phyloP scores from a whole-genome alignment of 2,113 vertebrate genomes.

The Neogobius melanostomus region DNA sequence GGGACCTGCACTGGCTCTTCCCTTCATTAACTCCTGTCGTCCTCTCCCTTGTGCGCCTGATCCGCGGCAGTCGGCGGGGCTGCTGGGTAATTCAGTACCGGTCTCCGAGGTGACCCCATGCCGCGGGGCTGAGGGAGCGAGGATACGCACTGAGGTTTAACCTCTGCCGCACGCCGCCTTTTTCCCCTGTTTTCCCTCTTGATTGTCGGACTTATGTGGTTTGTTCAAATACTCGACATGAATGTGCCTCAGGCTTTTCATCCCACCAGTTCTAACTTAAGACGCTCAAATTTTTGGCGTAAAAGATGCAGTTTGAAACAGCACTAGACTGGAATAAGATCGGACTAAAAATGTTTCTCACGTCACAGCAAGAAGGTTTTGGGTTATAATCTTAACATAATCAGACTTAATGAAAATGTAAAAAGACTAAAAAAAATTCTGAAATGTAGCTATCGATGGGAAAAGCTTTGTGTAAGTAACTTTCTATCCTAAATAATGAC shows the following conservation, averaged over 20 bases:
- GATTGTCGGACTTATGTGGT: slow-evolving; percentile 16
- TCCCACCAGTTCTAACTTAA: neutral
- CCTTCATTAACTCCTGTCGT: slow-evolving; percentile 81
- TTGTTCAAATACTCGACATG: slow-evolving; percentile 26
- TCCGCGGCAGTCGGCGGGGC: slow-evolving; percentile 69
- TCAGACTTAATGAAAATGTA: no score
- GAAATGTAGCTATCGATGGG: no score
- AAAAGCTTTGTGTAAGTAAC: no score
- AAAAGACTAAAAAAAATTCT: no score
- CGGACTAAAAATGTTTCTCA: no score
- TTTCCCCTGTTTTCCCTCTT: slow-evolving; percentile 42
- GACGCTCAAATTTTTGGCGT: no score
- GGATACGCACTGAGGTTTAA: slow-evolving; percentile 67
- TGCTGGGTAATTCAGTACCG: slow-evolving; percentile 80
- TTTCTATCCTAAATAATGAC: no score
- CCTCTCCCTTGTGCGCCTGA: slow-evolving; percentile 78
- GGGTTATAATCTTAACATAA: no score
- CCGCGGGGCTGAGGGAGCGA: slow-evolving; percentile 73
- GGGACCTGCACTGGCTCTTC: slow-evolving; percentile 77
- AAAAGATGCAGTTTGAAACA: no score
- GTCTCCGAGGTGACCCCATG: slow-evolving; percentile 78
- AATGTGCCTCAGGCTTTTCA: neutral
- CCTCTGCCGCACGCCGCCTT: slow-evolving; percentile 55
- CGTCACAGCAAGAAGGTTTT: no score
- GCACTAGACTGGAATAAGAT: no score